Percentiles rank a stretch among this genome's conserved stretches.
phyloP scores from a whole-genome alignment of 2,888 invertebrate genomes.

The Thelaira solivaga region DNA sequence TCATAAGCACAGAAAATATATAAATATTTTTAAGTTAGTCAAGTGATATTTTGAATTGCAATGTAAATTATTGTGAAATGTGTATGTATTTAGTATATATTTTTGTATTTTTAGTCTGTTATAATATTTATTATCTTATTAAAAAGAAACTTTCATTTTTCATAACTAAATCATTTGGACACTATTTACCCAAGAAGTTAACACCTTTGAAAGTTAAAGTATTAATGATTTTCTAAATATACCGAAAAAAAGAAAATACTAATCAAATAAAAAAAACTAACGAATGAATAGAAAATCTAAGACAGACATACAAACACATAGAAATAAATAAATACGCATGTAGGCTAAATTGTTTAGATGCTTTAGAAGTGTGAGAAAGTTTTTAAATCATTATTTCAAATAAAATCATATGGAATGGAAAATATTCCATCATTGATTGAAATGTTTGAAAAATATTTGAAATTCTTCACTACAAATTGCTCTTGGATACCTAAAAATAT shows the following conservation, averaged over 20 bases:
- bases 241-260: neutral
- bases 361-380: too few relatives aligned
- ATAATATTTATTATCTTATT: constrained; percentile 5
- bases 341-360: too few relatives aligned
- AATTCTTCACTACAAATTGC: too few relatives aligned
- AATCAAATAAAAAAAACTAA: neutral
- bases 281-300: neutral
- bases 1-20: too few relatives aligned
- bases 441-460: too few relatives aligned
- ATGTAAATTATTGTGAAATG: constrained; percentile 3
- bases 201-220: constrained; percentile 39
- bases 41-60: neutral
- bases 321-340: too few relatives aligned
- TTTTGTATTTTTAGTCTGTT: constrained; percentile 1
- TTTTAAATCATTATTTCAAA: too few relatives aligned
- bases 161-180: constrained; percentile 14
- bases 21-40: too few relatives aligned
- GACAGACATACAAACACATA: neutral
- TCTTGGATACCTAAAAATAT: too few relatives aligned
- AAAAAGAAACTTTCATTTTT: constrained; percentile 56
- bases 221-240: neutral
- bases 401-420: too few relatives aligned
- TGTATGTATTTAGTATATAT: neutral
- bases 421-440: too few relatives aligned
- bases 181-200: constrained; percentile 34